Percentiles rank a stretch among this genome's conserved stretches.
Evolutionary conservation across 2,113 vertebrate species (phyloP).

Genomic region (Mugil cephalus): DNA sequence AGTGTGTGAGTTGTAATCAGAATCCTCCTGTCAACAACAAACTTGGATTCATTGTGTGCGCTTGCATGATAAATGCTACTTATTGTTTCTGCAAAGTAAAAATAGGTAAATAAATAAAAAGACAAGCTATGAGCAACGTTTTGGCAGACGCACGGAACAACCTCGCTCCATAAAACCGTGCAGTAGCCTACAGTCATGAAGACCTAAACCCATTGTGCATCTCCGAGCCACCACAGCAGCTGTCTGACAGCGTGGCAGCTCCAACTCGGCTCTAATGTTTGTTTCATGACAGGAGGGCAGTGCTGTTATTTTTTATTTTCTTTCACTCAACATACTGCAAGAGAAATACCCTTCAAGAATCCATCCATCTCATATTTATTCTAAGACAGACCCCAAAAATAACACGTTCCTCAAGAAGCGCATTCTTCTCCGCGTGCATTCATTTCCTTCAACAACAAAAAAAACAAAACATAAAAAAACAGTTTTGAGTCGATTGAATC

Average conservation of each 20-base stretch:
- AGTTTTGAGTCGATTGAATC: conserved; percentile 14
- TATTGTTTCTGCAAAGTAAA: no score
- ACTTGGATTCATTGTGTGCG: not conserved
- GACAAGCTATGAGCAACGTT: not conserved
- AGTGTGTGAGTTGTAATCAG: no score
- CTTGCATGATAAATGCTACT: no score
- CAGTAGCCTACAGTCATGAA: conserved; percentile 10
- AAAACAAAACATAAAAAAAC: not conserved
- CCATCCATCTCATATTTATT: not conserved
- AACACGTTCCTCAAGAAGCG: not conserved
- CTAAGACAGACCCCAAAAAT: not conserved
- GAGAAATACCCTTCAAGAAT: not conserved
- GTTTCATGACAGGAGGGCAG: conserved; percentile 35
- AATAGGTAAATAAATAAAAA: no score
- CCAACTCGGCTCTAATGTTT: conserved; percentile 23
- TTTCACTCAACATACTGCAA: conserved; percentile 15
- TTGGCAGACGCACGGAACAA: not conserved
- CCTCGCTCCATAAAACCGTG: not conserved
- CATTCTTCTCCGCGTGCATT: not conserved
- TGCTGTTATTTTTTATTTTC: not conserved
- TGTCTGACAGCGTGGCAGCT: conserved; percentile 38
- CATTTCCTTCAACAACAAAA: not conserved
- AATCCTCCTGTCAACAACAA: not conserved
- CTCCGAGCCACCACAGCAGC: conserved; percentile 27
- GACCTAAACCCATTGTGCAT: conserved; percentile 22